Evolutionary conservation across 2,888 invertebrate species (phyloP).

Genomic region (Nomada ruficornis): DNA sequence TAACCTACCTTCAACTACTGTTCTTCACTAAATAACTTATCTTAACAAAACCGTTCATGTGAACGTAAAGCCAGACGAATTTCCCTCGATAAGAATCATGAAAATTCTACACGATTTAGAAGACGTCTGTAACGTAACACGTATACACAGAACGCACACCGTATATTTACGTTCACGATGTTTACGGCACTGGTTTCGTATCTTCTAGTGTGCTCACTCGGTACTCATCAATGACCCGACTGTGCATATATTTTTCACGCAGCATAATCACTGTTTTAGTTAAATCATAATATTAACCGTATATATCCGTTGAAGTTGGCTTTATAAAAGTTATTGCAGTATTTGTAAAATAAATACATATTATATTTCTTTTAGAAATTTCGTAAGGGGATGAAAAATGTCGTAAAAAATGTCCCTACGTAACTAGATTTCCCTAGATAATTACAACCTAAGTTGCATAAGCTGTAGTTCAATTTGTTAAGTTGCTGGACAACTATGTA

Average conservation of each 20-base stretch:
- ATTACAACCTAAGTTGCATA: conserved; percentile 20
- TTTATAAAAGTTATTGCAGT: not conserved
- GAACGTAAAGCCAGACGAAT: conserved; percentile 12
- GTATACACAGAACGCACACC: conserved; percentile 67
- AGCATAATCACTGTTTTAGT: conserved; percentile 67
- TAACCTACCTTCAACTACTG: conserved; percentile 71
- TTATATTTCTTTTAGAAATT: conserved; percentile 35
- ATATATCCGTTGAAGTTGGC: conserved; percentile 14
- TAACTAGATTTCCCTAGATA: conserved; percentile 37
- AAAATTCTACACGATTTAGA: conserved; percentile 52
- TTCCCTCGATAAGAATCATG: conserved; percentile 38
- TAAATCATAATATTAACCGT: conserved; percentile 15
- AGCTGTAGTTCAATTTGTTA: conserved; percentile 23
- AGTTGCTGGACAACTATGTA: conserved; percentile 17
- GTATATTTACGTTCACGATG: conserved; percentile 75
- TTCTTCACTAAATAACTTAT: conserved; percentile 20
- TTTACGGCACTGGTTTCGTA: conserved; percentile 75
- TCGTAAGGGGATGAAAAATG: conserved; percentile 63
- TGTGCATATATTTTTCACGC: conserved; percentile 72
- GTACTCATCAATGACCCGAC: conserved; percentile 65
- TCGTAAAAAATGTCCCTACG: conserved; percentile 52
- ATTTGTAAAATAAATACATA: not conserved
- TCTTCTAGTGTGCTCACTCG: conserved; percentile 62
- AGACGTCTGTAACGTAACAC: conserved; percentile 68
- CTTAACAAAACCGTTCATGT: conserved; percentile 15